Conservation (phyloP, 2,113 vertebrate genomes). For the Motacilla tschutschensis region DNA sequence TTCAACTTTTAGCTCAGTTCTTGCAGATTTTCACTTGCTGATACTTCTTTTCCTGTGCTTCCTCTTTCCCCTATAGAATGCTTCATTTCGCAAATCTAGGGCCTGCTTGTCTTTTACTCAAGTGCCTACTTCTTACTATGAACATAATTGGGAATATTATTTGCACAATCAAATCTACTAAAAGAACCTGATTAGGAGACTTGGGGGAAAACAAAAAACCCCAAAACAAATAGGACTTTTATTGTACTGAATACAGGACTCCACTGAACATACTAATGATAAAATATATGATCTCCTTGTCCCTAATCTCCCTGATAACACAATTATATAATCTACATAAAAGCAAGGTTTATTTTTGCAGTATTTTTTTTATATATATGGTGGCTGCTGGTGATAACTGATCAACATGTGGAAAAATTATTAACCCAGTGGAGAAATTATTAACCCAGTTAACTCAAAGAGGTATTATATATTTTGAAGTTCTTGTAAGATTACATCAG, state of each 20-base stretch:
- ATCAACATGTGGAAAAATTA: background rate
- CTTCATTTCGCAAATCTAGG: background rate
- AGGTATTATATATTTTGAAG: background rate
- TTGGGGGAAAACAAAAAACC: background rate
- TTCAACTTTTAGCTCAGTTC: background rate
- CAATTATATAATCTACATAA: background rate
- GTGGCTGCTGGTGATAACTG: background rate
- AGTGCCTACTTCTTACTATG: background rate
- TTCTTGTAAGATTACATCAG: background rate
- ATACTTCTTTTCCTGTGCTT: background rate
- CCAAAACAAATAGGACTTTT: background rate
- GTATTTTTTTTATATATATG: background rate
- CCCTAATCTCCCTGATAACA: background rate
- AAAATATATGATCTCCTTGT: background rate
- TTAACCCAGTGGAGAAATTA: background rate
- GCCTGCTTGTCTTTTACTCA: background rate
- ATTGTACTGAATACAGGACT: background rate
- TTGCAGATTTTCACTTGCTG: background rate
- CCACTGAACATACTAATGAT: background rate
- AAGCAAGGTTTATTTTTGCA: background rate
- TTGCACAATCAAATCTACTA: background rate
- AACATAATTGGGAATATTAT: background rate
- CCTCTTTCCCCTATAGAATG: background rate
- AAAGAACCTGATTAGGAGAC: background rate
- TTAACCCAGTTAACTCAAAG: background rate